Evolutionary conservation across 2,113 vertebrate genomes (phyloP).

Genomic region (Zootoca vivipara): DNA sequence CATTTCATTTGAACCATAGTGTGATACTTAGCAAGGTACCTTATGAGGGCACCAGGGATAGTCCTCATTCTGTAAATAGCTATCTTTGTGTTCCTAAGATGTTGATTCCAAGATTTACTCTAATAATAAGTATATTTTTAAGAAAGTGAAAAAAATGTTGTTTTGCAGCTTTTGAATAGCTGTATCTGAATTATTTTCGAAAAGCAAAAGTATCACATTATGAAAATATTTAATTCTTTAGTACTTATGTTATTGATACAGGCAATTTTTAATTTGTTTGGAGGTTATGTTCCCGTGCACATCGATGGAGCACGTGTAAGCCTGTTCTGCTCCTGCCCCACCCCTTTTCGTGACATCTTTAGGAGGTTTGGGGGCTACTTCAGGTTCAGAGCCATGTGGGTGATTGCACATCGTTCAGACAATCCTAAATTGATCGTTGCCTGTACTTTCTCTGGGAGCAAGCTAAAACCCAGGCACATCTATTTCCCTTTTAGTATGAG

Average conservation of each 20-base stretch:
- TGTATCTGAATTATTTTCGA: background rate
- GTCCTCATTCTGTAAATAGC: no score
- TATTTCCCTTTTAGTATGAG: background rate
- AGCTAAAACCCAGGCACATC: background rate
- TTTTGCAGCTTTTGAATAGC: background rate
- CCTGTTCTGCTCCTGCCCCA: no score
- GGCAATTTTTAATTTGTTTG: no score
- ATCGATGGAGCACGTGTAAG: no score
- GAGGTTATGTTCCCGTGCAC: no score
- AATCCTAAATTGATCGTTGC: no score
- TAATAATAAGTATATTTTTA: background rate
- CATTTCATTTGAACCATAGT: background rate
- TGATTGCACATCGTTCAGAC: no score
- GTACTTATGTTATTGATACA: no score
- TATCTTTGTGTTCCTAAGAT: background rate
- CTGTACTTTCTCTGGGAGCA: background rate
- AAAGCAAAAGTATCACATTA: background rate
- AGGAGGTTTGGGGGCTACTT: no score
- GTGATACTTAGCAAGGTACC: background rate
- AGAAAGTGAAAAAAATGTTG: background rate
- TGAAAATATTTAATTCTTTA: background rate
- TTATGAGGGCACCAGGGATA: background rate
- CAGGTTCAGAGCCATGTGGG: no score
- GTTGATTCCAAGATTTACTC: no score
- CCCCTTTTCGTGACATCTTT: no score